phyloP scores from a whole-genome alignment of 92 coral and sea anemone genomes.

The Heliopora coerulea region DNA sequence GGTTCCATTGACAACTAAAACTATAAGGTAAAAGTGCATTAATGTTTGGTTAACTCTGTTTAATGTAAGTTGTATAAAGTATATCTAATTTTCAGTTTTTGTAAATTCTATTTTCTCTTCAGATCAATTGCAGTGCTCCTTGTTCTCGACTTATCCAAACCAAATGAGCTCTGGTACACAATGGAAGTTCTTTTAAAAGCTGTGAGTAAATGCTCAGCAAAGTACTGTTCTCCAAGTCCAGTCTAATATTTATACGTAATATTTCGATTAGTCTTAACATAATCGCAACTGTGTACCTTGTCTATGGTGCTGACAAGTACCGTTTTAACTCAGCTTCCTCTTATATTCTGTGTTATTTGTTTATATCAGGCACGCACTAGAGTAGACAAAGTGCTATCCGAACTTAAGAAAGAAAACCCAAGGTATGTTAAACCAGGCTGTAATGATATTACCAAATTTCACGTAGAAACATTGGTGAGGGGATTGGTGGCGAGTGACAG shows the following conservation, averaged over 20 bases:
- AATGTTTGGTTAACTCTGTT: too few species aligned
- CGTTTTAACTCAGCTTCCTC: too few species aligned
- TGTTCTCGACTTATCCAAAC: slow-evolving; percentile 83
- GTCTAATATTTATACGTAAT: too few species aligned
- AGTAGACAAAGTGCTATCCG: slow-evolving; percentile 70
- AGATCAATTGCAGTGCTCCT: slow-evolving; percentile 72
- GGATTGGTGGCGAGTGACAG: too few species aligned
- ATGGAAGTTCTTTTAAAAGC: slow-evolving; percentile 84
- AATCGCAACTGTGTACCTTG: too few species aligned
- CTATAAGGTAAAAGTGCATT: slow-evolving; percentile 61
- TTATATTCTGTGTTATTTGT: slow-evolving; percentile 3
- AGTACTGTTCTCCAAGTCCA: background rate
- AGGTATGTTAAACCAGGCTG: too few species aligned
- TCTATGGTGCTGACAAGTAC: too few species aligned
- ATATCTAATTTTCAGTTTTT: too few species aligned
- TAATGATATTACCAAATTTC: too few species aligned
- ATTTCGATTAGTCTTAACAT: too few species aligned
- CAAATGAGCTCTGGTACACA: slow-evolving; percentile 84
- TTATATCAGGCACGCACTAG: slow-evolving; percentile 76
- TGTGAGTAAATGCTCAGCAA: slow-evolving; percentile 38
- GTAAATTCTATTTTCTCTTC: background rate
- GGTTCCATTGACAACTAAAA: slow-evolving; percentile 78
- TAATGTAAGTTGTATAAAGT: too few species aligned
- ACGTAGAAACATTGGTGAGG: too few species aligned
- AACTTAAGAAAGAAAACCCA: slow-evolving; percentile 61